Conservation (phyloP, 1,140 invertebrate species). For the Zaprionus gabonicus region DNA sequence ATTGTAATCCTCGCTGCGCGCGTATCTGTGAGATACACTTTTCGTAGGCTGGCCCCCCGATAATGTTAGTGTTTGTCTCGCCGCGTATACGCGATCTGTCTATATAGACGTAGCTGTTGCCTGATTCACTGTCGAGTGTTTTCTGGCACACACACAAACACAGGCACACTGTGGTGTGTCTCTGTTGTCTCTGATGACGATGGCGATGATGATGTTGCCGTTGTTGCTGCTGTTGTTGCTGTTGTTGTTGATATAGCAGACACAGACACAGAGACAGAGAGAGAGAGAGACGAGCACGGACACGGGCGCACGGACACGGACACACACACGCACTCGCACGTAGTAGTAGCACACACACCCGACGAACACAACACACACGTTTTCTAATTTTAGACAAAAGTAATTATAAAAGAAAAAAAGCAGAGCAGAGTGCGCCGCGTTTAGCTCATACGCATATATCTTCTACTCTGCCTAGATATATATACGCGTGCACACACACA, state of each 20-base stretch:
- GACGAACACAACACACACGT: slow-evolving; percentile 77
- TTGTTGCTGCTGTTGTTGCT: slow-evolving; percentile 65
- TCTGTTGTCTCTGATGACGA: slow-evolving; percentile 60
- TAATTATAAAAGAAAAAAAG: slow-evolving; percentile 84
- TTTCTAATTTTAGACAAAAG: slow-evolving; percentile 85
- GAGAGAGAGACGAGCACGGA: slow-evolving; percentile 15
- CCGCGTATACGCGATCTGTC: slow-evolving; percentile 75
- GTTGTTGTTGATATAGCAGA: slow-evolving; percentile 81
- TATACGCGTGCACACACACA: slow-evolving; percentile 40
- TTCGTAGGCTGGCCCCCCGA: slow-evolving; percentile 23
- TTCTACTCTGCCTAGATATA: slow-evolving; percentile 73
- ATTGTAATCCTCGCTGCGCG: slow-evolving; percentile 75
- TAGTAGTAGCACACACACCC: slow-evolving; percentile 29
- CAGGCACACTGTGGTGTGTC: slow-evolving; percentile 41
- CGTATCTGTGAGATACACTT: slow-evolving; percentile 63
- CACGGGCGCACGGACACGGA: slow-evolving; percentile 24
- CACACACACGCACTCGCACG: slow-evolving; percentile 16
- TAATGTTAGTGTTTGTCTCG: slow-evolving; percentile 75
- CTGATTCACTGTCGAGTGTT: slow-evolving; percentile 77
- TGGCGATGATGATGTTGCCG: slow-evolving; percentile 63
- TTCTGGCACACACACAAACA: slow-evolving; percentile 67
- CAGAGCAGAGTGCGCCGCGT: slow-evolving; percentile 80
- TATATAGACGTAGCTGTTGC: slow-evolving; percentile 73
- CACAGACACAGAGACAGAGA: slow-evolving; percentile 51
- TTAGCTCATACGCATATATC: slow-evolving; percentile 79